These are phyloP conservation scores for Poecilia wingei DNA, from an alignment of 2,797 vertebrate genomes.

Conservation along the genomic window DNA sequence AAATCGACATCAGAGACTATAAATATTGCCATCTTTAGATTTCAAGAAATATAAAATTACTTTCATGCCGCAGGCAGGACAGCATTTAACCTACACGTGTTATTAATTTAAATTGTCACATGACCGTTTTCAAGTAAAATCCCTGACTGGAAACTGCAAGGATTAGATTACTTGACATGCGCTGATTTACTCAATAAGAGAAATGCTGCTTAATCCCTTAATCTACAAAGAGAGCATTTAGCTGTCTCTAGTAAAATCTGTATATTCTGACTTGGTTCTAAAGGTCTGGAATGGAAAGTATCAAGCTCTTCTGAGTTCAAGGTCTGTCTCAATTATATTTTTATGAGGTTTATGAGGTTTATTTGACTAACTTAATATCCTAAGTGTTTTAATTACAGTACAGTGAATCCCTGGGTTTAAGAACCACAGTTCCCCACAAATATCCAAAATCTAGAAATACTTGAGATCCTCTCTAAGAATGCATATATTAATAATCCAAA, in stretches of 20 bases:
- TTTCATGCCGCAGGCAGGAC: background rate
- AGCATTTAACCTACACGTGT: background rate
- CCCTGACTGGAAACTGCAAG: constrained; percentile 6
- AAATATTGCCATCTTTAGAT: background rate
- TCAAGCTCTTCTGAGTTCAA: background rate
- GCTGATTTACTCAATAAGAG: constrained; percentile 8
- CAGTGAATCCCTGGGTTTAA: background rate
- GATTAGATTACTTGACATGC: constrained; percentile 10
- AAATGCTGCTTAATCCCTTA: constrained; percentile 12
- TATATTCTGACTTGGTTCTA: background rate
- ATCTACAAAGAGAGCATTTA: constrained; percentile 9
- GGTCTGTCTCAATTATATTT: background rate
- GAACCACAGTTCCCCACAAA: background rate
- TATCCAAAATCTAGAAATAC: background rate
- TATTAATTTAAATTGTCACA: background rate
- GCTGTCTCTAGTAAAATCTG: background rate
- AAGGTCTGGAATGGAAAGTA: background rate
- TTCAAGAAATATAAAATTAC: background rate
- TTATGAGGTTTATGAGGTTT: background rate
- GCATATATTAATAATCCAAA: background rate
- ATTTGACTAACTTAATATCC: background rate
- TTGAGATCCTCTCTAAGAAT: background rate
- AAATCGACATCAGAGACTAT: background rate
- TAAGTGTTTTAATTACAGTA: background rate
- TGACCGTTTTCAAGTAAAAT: constrained; percentile 5